Evolutionary conservation across 2,113 vertebrate species (phyloP), one percentile per base, ranked within the genome.

Genomic region (Pygoscelis antarcticus): DNA sequence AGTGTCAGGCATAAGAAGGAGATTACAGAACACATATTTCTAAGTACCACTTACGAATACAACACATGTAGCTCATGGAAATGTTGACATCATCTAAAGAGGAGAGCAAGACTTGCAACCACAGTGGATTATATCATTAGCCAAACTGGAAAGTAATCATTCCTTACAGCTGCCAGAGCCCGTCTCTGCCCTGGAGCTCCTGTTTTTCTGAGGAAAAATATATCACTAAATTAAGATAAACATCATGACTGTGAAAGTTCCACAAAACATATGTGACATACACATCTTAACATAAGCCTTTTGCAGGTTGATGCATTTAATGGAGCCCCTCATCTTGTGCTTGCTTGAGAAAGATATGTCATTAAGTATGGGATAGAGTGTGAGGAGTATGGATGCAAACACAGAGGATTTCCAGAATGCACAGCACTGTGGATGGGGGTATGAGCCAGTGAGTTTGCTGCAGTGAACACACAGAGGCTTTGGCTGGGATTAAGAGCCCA

Each of bases 21-120:
- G 97, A 98, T 98, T 98, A 98, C 91, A 88, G 95, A 96, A 96
- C 81, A 91, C 55, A 62, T 96, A 93, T 95, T 97, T 92, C 83
- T 97, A 95, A 97, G 96, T 86, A 86, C 96, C 96, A 96, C 97
- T 98, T 97, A 94, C 44, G 83, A 97, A 97, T 95, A 97, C 93
- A 95, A 92, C 95, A 91, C 90, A 78, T 95, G 96, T 97, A 96
- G 91, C 87, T 96, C 83, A 74, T 75, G 83, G 89, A 96, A 97
- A 94, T 94, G 83, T 93, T 93, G 96, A 97, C 96, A 95, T 96
- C 97, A 96, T 64, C 81, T 85, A 90, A 90, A 97, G 83, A 97
- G 97, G 89, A 96, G 94, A 95, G 94, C 87, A 96, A 96, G 94
- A 92, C 91, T 97, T 90, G 93, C 70, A 66, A 82, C 96, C 80